phyloP scores from a whole-genome alignment of 2,888 invertebrate genomes.

The Octonoba sinensis region DNA sequence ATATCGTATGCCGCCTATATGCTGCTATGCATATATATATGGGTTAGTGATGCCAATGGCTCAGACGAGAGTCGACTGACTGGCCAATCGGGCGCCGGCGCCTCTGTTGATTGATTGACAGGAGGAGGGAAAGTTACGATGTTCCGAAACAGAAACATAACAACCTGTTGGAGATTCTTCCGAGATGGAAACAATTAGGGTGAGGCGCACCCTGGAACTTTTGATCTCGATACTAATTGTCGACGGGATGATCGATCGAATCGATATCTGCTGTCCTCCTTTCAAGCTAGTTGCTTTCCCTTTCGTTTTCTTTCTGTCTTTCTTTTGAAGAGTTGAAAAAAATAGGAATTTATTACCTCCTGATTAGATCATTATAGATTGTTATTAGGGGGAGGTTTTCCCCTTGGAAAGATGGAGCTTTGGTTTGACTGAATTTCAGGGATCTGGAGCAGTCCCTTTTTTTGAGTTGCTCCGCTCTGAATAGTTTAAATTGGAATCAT shows the following conservation, averaged over 20 bases:
- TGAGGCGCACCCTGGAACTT: background rate
- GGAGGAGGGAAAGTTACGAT: background rate
- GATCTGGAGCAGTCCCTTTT: too few species aligned
- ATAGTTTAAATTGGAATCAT: too few species aligned
- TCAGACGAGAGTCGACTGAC: slow-evolving; percentile 4
- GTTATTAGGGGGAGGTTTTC: too few species aligned
- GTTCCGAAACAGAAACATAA: background rate
- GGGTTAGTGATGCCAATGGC: slow-evolving; percentile 14
- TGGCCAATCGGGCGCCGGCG: slow-evolving; percentile 17
- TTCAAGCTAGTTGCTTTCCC: too few species aligned
- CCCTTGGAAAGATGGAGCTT: too few species aligned
- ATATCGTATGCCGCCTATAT: background rate
- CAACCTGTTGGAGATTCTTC: too few species aligned
- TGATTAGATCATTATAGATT: too few species aligned
- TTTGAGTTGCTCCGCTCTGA: too few species aligned
- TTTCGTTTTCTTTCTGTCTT: too few species aligned
- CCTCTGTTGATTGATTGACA: background rate
- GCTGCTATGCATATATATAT: background rate
- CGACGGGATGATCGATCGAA: slow-evolving; percentile 12
- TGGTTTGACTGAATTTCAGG: too few species aligned
- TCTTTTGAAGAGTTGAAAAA: too few species aligned
- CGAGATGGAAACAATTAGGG: slow-evolving; percentile 5
- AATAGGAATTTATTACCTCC: too few species aligned
- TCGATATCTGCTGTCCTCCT: background rate
- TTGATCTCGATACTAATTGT: slow-evolving; percentile 13